Evolutionary conservation across 2,113 vertebrate genomes (phyloP).

Genomic region (Terrapene triunguis): DNA sequence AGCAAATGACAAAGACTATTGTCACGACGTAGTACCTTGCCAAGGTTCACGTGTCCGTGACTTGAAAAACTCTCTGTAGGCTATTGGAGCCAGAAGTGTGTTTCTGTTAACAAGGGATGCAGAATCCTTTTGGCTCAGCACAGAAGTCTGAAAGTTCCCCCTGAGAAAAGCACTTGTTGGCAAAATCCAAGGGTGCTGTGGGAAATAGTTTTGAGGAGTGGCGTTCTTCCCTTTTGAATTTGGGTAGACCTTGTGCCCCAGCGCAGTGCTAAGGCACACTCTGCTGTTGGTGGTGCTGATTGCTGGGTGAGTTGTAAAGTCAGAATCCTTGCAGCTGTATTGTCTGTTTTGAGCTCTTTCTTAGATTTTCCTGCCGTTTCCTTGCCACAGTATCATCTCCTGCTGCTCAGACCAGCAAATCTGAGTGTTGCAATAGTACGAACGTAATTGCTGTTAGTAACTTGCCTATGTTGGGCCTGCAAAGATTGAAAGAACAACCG

Average conservation of each 20-base stretch:
- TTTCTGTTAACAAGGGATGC: neutral
- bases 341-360: neutral
- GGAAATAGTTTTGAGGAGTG: neutral
- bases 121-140: rapidly evolving
- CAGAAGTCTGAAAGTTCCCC: neutral
- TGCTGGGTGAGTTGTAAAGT: neutral
- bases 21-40: neutral
- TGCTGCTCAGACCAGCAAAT: neutral
- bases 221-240: neutral
- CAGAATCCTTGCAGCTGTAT: neutral
- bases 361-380: neutral
- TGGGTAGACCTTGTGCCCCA: neutral
- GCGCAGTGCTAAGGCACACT: neutral
- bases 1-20: neutral
- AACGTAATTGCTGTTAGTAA: neutral
- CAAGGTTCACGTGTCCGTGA: neutral
- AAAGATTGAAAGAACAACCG: neutral
- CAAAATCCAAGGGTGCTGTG: neutral
- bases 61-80: neutral
- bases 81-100: neutral
- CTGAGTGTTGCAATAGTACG: neutral
- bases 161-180: neutral
- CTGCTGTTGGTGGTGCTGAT: neutral
- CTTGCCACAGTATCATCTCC: neutral
- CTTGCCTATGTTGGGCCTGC: neutral